Conservation (phyloP, 2,797 vertebrate species). For the Xyrichtys novacula region DNA sequence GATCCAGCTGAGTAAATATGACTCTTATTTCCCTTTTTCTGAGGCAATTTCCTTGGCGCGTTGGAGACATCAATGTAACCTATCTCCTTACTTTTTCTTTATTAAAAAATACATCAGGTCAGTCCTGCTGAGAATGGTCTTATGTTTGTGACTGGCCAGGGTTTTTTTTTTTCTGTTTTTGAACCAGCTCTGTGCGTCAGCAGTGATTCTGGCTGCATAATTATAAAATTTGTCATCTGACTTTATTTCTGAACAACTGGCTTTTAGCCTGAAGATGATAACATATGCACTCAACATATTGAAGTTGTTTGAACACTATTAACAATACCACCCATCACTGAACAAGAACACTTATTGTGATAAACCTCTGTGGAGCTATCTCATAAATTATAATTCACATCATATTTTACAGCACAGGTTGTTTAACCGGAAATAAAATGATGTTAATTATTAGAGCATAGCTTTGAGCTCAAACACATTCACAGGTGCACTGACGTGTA, state of each 20-base stretch:
- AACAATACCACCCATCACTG: constrained; percentile 18
- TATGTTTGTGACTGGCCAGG: constrained; percentile 6
- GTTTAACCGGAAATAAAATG: not conserved
- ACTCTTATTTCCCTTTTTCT: not conserved
- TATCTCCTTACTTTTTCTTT: not conserved
- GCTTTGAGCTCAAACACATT: not conserved
- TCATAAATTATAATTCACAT: not conserved
- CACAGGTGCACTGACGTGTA: too few relatives aligned
- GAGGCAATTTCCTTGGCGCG: not conserved
- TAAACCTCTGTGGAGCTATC: not conserved
- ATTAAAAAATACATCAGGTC: constrained; percentile 1
- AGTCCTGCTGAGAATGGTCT: not conserved
- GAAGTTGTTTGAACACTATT: not conserved
- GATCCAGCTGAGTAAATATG: constrained; percentile 18
- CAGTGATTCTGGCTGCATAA: not conserved
- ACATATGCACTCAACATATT: not conserved
- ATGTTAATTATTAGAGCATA: not conserved
- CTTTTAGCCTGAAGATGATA: not conserved
- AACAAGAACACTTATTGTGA: constrained; percentile 1
- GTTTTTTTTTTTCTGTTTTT: not conserved
- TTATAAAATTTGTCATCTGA: not conserved
- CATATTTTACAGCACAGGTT: constrained; percentile 1
- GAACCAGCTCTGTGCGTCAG: not conserved
- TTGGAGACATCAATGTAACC: not conserved
- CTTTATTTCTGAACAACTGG: constrained; percentile 1